phyloP scores from a whole-genome alignment of 23 tunicate genomes.

The Halocynthia roretzi region DNA sequence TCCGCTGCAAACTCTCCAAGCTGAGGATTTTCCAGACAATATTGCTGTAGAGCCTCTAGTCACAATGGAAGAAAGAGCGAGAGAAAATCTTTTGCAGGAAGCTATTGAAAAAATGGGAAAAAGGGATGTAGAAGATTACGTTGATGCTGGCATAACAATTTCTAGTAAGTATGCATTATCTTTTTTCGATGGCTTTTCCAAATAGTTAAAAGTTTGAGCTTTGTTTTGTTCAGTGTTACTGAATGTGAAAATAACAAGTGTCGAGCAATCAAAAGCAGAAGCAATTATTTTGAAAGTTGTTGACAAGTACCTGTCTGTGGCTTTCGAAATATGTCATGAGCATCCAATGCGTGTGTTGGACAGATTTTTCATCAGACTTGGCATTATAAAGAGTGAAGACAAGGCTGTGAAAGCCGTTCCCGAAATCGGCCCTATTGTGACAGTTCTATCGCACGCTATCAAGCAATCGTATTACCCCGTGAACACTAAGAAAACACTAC shows the following conservation, averaged over 20 bases:
- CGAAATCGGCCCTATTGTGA: slow-evolving; percentile 30
- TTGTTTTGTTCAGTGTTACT: too few relatives aligned
- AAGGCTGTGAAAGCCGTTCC: slow-evolving; percentile 27
- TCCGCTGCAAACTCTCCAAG: too few relatives aligned
- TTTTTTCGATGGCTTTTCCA: background rate
- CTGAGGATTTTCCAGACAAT: slow-evolving; percentile 8
- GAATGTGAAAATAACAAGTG: too few relatives aligned
- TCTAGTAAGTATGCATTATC: slow-evolving; percentile 11
- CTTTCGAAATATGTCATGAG: slow-evolving; percentile 58
- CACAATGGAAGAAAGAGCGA: slow-evolving; percentile 1
- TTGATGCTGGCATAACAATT: slow-evolving; percentile 28
- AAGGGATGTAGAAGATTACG: slow-evolving; percentile 34
- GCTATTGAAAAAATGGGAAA: slow-evolving; percentile 59
- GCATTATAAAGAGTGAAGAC: slow-evolving; percentile 69
- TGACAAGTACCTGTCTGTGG: slow-evolving; percentile 37
- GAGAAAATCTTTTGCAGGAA: slow-evolving; percentile 27
- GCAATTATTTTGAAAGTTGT: too few relatives aligned
- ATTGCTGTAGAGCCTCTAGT: slow-evolving; percentile 2
- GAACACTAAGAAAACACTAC: slow-evolving; percentile 27
- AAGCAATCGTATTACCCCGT: slow-evolving; percentile 60
- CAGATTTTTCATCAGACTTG: slow-evolving; percentile 50
- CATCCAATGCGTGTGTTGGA: slow-evolving; percentile 64
- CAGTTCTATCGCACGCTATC: slow-evolving; percentile 41
- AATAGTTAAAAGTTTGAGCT: background rate
- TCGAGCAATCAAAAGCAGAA: too few relatives aligned